Evolutionary conservation across 2,888 invertebrate genomes (phyloP).

Genomic region (Conus canariensis): DNA sequence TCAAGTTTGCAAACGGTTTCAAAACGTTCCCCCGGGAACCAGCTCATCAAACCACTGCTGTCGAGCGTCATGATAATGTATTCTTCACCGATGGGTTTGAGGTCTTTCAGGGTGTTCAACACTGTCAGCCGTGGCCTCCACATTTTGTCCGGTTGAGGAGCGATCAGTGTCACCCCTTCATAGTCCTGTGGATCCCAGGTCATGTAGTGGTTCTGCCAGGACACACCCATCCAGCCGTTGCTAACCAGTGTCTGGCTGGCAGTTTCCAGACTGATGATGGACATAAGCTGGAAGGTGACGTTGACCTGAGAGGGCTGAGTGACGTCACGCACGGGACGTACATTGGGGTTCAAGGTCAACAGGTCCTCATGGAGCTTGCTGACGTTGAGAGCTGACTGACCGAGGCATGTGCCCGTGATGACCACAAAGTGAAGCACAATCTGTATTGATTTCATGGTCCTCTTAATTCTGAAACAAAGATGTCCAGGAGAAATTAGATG

Average conservation of each 20-base stretch:
- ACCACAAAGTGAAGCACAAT: not conserved
- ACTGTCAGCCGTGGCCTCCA: conserved; percentile 33
- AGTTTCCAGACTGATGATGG: too few relatives aligned
- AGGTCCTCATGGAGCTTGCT: not conserved
- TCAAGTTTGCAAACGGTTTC: conserved; percentile 10
- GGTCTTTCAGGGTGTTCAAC: conserved; percentile 35
- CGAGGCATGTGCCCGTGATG: not conserved
- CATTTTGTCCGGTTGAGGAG: not conserved
- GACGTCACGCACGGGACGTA: conserved; percentile 11
- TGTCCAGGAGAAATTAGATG: not conserved
- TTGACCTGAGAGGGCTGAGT: not conserved
- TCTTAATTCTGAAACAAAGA: not conserved
- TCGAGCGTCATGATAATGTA: not conserved
- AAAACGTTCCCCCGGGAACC: conserved; percentile 30
- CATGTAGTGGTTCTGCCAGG: conserved; percentile 27
- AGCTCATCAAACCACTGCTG: not conserved
- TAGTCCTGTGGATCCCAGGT: conserved; percentile 25
- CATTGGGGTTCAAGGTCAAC: not conserved
- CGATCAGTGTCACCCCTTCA: not conserved
- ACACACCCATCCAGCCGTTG: conserved; percentile 33
- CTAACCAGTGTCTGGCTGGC: conserved; percentile 38
- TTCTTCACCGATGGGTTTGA: conserved; percentile 30
- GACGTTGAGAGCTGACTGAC: conserved; percentile 34
- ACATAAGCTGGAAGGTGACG: conserved; percentile 34
- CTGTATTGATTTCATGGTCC: not conserved